A percentile compares a stretch with the other conserved stretches of the same genome.
These are phyloP conservation scores for Heliangelus exortis DNA, from an alignment of 2,797 vertebrate species.

Conservation along the genomic window DNA sequence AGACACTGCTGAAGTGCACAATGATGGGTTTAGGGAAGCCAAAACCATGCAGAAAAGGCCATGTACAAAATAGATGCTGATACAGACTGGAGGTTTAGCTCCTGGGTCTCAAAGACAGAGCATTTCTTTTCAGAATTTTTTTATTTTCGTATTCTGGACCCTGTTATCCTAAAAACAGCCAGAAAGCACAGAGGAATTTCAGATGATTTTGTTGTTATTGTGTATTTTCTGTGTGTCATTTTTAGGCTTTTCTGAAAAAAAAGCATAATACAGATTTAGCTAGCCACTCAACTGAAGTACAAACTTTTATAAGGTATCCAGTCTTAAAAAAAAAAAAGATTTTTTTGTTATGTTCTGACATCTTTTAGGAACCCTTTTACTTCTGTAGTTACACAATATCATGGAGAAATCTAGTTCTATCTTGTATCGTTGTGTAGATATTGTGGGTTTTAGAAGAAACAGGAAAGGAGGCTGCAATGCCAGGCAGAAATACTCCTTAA, in stretches of 20 bases:
- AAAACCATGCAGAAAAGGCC: background rate
- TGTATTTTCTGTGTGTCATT: background rate
- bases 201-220: background rate
- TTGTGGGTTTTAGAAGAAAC: background rate
- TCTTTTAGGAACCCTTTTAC: background rate
- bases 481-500: background rate
- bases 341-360: background rate
- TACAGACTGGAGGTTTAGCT: background rate
- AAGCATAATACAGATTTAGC: background rate
- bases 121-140: background rate
- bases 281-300: background rate
- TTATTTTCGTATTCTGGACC: background rate
- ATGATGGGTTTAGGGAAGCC: background rate
- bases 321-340: background rate
- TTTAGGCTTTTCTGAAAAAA: background rate
- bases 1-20: background rate
- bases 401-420: background rate
- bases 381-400: background rate
- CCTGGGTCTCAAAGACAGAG: background rate
- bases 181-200: background rate
- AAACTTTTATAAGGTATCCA: background rate
- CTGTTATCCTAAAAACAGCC: background rate
- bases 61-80: fast-evolving
- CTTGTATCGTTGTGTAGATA: background rate
- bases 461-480: background rate